Evolutionary conservation across 2,113 vertebrate species (phyloP).

Genomic region (Eclectus roratus): DNA sequence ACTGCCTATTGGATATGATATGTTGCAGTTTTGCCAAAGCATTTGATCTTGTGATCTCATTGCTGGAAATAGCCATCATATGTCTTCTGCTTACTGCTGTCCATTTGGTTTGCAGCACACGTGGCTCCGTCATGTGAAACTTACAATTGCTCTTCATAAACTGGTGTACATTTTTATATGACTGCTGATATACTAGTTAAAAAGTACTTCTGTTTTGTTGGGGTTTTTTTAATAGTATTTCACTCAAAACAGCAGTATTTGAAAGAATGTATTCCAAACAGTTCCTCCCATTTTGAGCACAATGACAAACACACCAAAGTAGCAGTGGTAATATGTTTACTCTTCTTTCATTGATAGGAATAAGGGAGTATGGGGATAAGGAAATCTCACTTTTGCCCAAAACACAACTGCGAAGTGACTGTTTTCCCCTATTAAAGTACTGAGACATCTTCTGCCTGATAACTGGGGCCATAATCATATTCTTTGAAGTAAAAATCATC

Average conservation of each 20-base stretch:
- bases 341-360: background rate
- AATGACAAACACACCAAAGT: background rate
- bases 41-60: rapidly evolving
- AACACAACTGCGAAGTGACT: background rate
- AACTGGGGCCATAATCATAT: background rate
- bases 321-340: background rate
- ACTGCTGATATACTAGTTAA: background rate
- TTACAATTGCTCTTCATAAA: background rate
- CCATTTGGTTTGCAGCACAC: background rate
- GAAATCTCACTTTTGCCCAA: background rate
- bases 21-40: background rate
- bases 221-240: background rate
- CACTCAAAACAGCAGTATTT: background rate
- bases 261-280: rapidly evolving
- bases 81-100: background rate
- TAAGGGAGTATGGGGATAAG: background rate
- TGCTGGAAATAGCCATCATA: background rate
- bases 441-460: background rate
- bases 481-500: background rate
- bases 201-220: background rate
- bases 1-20: background rate
- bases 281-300: background rate
- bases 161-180: background rate
- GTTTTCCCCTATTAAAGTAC: background rate
- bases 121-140: rapidly evolving